A percentile compares a stretch with the other conserved stretches of the same genome.
Evolutionary conservation across 1,140 invertebrate species (phyloP).

Genomic region (Rhyzopertha dominica): DNA sequence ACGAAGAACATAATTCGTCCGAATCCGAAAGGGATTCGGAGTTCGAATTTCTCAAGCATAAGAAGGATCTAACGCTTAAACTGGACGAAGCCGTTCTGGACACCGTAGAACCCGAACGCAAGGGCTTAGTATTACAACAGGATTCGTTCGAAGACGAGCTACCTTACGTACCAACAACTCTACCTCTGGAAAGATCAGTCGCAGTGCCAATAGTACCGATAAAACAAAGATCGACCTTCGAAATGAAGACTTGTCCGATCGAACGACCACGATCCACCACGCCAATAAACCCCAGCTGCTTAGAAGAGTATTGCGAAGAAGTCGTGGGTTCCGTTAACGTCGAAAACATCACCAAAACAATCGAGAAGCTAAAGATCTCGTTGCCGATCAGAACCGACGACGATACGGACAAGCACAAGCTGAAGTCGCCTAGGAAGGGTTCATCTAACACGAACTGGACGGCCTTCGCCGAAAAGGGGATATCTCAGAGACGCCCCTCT

Average conservation of each 20-base stretch:
- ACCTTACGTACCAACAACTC: conserved; percentile 79
- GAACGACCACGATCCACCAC: conserved; percentile 82
- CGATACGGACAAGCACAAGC: conserved; percentile 18
- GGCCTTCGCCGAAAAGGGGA: conserved; percentile 58
- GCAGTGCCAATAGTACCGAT: conserved; percentile 76
- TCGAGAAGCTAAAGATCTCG: conserved; percentile 65
- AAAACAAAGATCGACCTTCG: conserved; percentile 62
- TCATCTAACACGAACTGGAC: conserved; percentile 54
- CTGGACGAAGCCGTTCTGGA: conserved; percentile 35
- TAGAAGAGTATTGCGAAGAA: conserved; percentile 66
- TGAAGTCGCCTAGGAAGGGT: conserved; percentile 48
- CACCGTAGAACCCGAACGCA: conserved; percentile 59
- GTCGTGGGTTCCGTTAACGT: conserved; percentile 34
- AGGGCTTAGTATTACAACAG: conserved; percentile 70
- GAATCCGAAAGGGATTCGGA: conserved; percentile 72
- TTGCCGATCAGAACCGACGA: conserved; percentile 60
- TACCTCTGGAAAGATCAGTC: conserved; percentile 74
- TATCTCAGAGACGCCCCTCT: conserved; percentile 32
- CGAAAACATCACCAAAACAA: conserved; percentile 39
- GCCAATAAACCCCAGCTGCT: conserved; percentile 67
- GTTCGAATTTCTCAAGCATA: conserved; percentile 50
- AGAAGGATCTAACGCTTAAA: conserved; percentile 41
- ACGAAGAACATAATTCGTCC: conserved; percentile 65
- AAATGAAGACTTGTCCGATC: conserved; percentile 74
- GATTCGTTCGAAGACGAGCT: conserved; percentile 83